Percentiles rank a stretch among this genome's conserved stretches.
Conservation (phyloP, 2,888 invertebrate genomes). For the Cerastis rubricosa region DNA sequence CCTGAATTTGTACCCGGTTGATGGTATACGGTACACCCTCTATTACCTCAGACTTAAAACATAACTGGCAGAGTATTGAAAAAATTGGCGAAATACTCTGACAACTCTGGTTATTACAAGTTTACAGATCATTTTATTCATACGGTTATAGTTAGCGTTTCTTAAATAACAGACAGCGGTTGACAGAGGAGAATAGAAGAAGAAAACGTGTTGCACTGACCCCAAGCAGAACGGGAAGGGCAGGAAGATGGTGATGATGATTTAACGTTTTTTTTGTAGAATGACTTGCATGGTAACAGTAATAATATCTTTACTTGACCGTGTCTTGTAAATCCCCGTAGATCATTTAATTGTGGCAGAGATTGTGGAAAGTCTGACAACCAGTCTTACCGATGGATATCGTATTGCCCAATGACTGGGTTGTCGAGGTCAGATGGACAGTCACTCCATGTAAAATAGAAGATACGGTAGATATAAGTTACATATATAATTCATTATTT, state of each 20-base stretch:
- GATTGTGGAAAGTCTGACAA: background rate
- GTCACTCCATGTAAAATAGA: background rate
- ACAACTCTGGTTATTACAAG: no score
- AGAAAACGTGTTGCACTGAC: no score
- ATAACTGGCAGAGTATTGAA: no score
- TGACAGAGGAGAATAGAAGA: no score
- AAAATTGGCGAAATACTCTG: no score
- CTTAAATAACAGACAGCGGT: background rate
- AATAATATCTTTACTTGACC: conserved; percentile 17
- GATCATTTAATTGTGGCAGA: background rate
- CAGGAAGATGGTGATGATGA: no score
- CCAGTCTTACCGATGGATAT: background rate
- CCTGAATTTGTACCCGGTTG: background rate
- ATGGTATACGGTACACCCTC: background rate
- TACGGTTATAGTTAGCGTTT: background rate
- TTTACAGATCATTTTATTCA: no score
- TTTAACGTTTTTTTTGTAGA: background rate
- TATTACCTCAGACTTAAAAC: no score
- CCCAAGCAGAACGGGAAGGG: no score
- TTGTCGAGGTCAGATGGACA: background rate
- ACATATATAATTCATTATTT: background rate
- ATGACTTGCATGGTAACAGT: background rate
- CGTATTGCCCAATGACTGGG: background rate
- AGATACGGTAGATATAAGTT: background rate
- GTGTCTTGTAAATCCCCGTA: background rate